Evolutionary conservation across 2,797 vertebrate genomes (phyloP), one percentile per base, ranked within the genome.

Genomic region (Eulemur mongoz): DNA sequence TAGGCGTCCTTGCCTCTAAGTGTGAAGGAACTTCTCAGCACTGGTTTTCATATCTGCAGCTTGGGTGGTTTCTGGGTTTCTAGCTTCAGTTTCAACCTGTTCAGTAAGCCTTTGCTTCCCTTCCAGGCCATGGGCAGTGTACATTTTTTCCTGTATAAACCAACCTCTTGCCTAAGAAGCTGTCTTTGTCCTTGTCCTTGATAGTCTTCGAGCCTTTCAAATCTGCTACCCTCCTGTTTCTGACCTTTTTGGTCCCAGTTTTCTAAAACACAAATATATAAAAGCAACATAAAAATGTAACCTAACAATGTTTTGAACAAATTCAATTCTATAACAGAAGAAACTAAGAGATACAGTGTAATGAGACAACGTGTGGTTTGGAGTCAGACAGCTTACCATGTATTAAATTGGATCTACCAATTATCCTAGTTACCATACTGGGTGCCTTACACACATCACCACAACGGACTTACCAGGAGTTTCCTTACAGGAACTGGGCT

Each of bases 261-360:
- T 95, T 83, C 65, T 79, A 78, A 94, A 91, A 82, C 73, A 89
- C 45, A 94, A 20, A 89, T 59, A 63, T 40, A 43, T 63, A 85
- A 96, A 93, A 48, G 14, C 85, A 93, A 40, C 43, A 35, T 90
- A 65, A 92, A 82, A 70, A 82, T 79, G 5, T 89, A 76, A 61
- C 10, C 20, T 80, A 70, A 35, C 12, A 52, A 15, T 80, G 27
- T 97, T 94, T 89, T 78, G 13, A 94, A 50, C 7, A 89, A 95
- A 75, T 76, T 35, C 35, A 91, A 9, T 76, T 96, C 61, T 76
- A 22, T 75, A 82, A 80, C 2, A 61, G 69, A 65, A 88, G 10
- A 65, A 93, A 81, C 11, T 38, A 15, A 86, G 61, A 76, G 50
- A 80, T 69, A 32, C 2, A 57, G 12, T 43, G 22, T 61, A 72